Evolutionary conservation across 2,888 invertebrate genomes (phyloP).

Genomic region (Eupithecia abbreviata): DNA sequence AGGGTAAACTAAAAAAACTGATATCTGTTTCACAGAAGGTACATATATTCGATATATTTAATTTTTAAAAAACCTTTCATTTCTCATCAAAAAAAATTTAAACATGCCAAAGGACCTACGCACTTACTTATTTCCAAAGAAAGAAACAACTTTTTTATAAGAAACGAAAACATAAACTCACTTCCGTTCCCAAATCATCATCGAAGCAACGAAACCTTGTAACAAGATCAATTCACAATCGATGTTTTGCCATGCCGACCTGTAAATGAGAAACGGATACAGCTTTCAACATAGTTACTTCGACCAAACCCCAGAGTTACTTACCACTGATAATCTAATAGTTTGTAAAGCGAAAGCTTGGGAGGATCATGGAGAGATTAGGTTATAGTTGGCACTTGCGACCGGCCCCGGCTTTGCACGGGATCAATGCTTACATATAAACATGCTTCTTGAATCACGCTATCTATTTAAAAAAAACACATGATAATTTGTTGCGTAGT

Average conservation of each 20-base stretch:
- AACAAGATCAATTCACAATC: constrained; percentile 33
- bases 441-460: no score
- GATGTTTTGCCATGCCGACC: constrained; percentile 29
- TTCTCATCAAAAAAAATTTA: background rate
- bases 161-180: background rate
- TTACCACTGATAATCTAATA: constrained; percentile 11
- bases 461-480: no score
- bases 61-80: background rate
- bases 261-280: constrained; percentile 26
- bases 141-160: background rate
- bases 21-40: background rate
- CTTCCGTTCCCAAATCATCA: constrained; percentile 31
- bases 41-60: background rate
- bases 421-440: no score
- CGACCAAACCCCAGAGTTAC: background rate
- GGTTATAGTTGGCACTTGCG: constrained; percentile 1
- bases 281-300: constrained; percentile 20
- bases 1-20: background rate
- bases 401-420: no score
- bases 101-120: background rate
- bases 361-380: background rate
- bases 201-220: constrained; percentile 28
- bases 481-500: no score
- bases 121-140: background rate
- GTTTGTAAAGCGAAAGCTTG: background rate